Base-by-base conservation (phyloP, 2,113 vertebrate genomes). In the Willisornis vidua region DNA sequence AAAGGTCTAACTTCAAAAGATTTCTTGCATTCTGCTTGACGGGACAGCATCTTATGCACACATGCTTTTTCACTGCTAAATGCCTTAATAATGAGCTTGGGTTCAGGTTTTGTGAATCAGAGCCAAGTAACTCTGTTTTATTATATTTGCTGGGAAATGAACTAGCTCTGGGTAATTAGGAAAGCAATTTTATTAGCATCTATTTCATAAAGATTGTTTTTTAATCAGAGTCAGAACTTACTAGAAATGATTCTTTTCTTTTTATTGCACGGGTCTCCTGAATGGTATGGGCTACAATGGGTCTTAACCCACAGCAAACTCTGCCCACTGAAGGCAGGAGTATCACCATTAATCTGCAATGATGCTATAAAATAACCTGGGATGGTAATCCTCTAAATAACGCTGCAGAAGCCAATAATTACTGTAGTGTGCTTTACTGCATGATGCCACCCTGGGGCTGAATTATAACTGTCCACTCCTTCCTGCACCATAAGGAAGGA, bases 171-270 rank as follows among this genome's bases (percentile, higher is more conserved):
- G 97, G 98, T 98, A 98, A 98, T 98, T 98, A 98, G 98, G 98
- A 98, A 98, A 97, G 98, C 98, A 98, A 98, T 98, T 98, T 98
- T 98, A 98, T 98, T 98, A 98, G 98, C 98, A 98, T 98, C 98
- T 98, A 98, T 98, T 98, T 98, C 98, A 98, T 98, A 98, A 97
- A 98, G 98, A 98, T 98, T 98, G 98, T 98, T 98, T 98, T 98
- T 98, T 98, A 98, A 98, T 98, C 98, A 98, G 98, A 98, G 97
- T 98, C 98, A 98, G 98, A 98, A 98, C 98, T 98, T 98, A 98
- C 98, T 98, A 98, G 98, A 98, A 98, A 98, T 98, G 95, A 98
- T 98, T 97, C 91, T 96, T 96, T 96, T 86, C 73, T 94, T 96
- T 97, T 98, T 97, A 97, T 98, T 97, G 97, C 92, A 18, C 1